Conservation (phyloP, 2,113 vertebrate species). For the Steatornis caripensis region DNA sequence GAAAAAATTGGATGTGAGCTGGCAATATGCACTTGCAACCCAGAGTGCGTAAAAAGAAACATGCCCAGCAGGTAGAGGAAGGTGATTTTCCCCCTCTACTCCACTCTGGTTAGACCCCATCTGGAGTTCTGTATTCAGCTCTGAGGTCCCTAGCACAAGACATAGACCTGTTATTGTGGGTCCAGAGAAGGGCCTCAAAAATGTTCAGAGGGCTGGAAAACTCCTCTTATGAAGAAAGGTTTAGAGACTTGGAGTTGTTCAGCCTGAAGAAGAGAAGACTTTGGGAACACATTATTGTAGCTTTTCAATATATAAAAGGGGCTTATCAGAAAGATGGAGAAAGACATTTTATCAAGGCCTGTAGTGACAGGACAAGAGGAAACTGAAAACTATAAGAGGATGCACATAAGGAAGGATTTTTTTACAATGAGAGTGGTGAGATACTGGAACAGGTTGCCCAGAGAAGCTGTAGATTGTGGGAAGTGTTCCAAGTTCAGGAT, state of each 20-base stretch:
- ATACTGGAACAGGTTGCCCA: neutral
- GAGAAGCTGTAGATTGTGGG: neutral
- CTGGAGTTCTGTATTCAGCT: neutral
- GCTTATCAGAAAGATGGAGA: neutral
- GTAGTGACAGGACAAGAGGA: neutral
- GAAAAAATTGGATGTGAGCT: neutral
- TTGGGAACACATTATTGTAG: neutral
- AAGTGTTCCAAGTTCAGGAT: neutral
- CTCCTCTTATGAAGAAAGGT: neutral
- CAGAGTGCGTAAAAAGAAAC: neutral
- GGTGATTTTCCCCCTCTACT: neutral
- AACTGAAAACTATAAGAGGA: neutral
- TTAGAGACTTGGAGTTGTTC: neutral
- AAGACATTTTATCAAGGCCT: neutral
- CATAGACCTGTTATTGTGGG: neutral
- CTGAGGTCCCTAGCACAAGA: neutral
- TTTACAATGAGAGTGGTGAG: neutral
- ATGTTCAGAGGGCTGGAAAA: neutral
- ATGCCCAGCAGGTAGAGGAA: neutral
- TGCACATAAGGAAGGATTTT: neutral
- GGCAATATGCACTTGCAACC: neutral
- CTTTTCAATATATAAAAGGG: neutral
- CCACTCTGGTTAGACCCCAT: neutral
- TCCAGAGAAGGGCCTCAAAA: neutral
- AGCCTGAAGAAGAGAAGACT: neutral